A percentile compares a stretch with the other conserved stretches of the same genome.
These are phyloP conservation scores for Myanophis thanlyinensis DNA, from an alignment of 2,113 vertebrate genomes.

Conservation along the genomic window DNA sequence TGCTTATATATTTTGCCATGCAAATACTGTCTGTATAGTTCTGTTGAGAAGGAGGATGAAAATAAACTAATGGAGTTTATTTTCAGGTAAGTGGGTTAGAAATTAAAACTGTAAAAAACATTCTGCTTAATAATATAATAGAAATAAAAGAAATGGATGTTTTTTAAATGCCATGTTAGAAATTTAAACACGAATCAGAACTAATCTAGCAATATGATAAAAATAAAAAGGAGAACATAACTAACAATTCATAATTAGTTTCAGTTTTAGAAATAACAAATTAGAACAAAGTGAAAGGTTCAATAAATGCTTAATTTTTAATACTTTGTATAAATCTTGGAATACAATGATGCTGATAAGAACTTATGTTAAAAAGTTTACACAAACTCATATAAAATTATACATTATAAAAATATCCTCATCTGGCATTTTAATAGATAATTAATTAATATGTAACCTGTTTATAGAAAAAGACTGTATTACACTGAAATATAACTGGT, in stretches of 20 bases:
- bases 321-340: neutral
- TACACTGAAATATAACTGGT: neutral
- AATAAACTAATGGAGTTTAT: neutral
- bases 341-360: neutral
- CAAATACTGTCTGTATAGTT: neutral
- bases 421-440: neutral
- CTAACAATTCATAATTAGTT: neutral
- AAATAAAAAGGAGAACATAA: neutral
- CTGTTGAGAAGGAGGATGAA: neutral
- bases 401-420: neutral
- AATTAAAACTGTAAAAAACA: neutral
- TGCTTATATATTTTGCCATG: neutral
- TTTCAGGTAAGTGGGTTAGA: neutral
- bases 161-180: neutral
- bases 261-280: neutral
- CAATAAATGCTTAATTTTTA: neutral
- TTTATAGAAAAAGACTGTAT: constrained; percentile 1
- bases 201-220: neutral
- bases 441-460: constrained; percentile 3
- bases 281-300: neutral
- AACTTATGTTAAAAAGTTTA: neutral
- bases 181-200: neutral
- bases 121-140: neutral
- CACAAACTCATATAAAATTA: neutral
- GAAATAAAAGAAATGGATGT: neutral